Evolutionary conservation across 2,113 vertebrate genomes (phyloP).

Genomic region (Xerus inauris): DNA sequence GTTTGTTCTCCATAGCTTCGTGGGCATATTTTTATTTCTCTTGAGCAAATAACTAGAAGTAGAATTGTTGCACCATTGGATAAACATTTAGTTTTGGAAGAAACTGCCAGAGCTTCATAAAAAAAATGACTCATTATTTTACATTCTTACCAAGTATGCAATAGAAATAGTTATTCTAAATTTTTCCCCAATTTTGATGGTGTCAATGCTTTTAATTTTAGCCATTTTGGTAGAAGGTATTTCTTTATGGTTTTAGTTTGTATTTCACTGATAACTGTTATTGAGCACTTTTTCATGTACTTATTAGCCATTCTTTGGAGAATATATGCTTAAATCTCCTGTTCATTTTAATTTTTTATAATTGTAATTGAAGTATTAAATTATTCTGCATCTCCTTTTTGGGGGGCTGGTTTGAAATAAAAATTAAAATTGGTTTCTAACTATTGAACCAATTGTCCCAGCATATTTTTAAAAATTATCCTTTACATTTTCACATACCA

Average conservation of each 20-base stretch:
- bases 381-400: neutral
- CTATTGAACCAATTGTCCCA: neutral
- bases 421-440: neutral
- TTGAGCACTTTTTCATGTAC: neutral
- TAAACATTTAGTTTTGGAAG: neutral
- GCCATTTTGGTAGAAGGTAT: neutral
- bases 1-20: neutral
- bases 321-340: neutral
- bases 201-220: slow-evolving; percentile 27
- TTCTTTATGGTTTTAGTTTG: neutral
- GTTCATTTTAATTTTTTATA: neutral
- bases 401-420: neutral
- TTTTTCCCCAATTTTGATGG: neutral
- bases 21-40: neutral
- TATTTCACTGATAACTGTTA: neutral
- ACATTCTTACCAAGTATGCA: neutral
- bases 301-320: neutral
- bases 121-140: neutral
- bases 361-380: neutral
- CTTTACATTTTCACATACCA: neutral
- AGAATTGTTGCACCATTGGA: neutral
- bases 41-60: neutral
- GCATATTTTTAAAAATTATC: neutral
- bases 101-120: neutral
- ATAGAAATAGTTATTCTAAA: neutral